phyloP scores from a whole-genome alignment of 2,113 vertebrate genomes.

The Cisticola juncidis region DNA sequence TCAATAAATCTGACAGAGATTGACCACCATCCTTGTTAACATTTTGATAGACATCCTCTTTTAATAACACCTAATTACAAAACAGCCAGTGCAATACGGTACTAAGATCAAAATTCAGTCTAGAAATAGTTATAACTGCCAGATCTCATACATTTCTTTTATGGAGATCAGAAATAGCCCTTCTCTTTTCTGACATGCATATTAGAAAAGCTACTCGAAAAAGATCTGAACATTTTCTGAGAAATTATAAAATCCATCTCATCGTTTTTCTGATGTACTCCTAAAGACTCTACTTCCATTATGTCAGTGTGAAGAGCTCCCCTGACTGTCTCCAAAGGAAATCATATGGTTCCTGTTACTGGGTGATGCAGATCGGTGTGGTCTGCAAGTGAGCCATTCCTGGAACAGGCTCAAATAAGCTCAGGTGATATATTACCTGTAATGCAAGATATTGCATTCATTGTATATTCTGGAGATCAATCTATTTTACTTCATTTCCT shows the following conservation, averaged over 20 bases:
- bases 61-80: slow-evolving; percentile 47
- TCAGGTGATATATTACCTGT: not conserved
- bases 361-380: not conserved
- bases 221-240: not conserved
- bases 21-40: slow-evolving; percentile 23
- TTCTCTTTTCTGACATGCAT: not conserved
- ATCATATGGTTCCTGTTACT: not conserved
- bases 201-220: slow-evolving; percentile 4
- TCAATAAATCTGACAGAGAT: slow-evolving; percentile 51
- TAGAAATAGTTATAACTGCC: slow-evolving; percentile 30
- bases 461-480: not conserved
- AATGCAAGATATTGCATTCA: not conserved
- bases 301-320: not conserved
- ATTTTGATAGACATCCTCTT: slow-evolving; percentile 39
- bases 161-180: slow-evolving; percentile 13
- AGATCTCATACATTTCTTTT: slow-evolving; percentile 30
- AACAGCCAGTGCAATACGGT: not conserved
- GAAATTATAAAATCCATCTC: not conserved
- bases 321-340: not conserved
- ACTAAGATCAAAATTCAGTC: slow-evolving; percentile 24
- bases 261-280: not conserved
- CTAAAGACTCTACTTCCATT: not conserved
- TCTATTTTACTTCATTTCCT: not conserved
- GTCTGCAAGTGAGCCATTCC: not conserved
- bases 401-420: not conserved